Conservation (phyloP, 2,888 invertebrate species). For the Eilema caniola region DNA sequence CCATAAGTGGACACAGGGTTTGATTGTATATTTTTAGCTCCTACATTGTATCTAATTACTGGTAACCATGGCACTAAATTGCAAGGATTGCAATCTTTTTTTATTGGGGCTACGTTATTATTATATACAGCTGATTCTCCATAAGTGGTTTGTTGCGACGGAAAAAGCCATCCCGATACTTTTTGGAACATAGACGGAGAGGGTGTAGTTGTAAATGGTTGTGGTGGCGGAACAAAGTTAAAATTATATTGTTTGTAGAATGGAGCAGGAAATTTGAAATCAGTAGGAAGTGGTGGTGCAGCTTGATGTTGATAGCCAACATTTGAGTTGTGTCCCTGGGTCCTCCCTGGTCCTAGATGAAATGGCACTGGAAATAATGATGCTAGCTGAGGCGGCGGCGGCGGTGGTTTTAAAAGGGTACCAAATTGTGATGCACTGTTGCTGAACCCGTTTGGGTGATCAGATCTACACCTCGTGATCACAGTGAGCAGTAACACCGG, state of each 20-base stretch:
- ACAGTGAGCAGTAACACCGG: slow-evolving; percentile 67
- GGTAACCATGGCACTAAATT: slow-evolving; percentile 95
- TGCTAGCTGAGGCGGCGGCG: slow-evolving; percentile 73
- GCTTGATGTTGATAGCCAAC: slow-evolving; percentile 72
- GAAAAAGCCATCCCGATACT: slow-evolving; percentile 88
- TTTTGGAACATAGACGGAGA: slow-evolving; percentile 87
- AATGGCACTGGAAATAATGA: slow-evolving; percentile 77
- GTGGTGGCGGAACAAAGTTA: slow-evolving; percentile 80
- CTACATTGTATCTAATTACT: slow-evolving; percentile 84
- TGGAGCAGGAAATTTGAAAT: slow-evolving; percentile 80
- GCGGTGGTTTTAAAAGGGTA: slow-evolving; percentile 78
- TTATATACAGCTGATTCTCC: slow-evolving; percentile 56
- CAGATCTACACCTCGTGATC: slow-evolving; percentile 66
- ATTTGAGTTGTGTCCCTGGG: slow-evolving; percentile 72
- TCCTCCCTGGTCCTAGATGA: slow-evolving; percentile 67
- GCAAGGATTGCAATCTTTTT: slow-evolving; percentile 91
- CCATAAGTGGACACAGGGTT: slow-evolving; percentile 75
- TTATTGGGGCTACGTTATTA: slow-evolving; percentile 68
- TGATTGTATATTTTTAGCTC: slow-evolving; percentile 69
- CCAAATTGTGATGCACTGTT: slow-evolving; percentile 72
- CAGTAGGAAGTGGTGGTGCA: slow-evolving; percentile 60
- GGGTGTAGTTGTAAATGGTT: slow-evolving; percentile 76
- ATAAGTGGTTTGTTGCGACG: slow-evolving; percentile 77
- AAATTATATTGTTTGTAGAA: slow-evolving; percentile 83
- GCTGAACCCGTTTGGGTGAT: slow-evolving; percentile 63